Percentiles rank a stretch among this genome's conserved stretches.
These are phyloP conservation scores for Ascaphus truei DNA, from an alignment of 2,113 vertebrate species.

Conservation along the genomic window DNA sequence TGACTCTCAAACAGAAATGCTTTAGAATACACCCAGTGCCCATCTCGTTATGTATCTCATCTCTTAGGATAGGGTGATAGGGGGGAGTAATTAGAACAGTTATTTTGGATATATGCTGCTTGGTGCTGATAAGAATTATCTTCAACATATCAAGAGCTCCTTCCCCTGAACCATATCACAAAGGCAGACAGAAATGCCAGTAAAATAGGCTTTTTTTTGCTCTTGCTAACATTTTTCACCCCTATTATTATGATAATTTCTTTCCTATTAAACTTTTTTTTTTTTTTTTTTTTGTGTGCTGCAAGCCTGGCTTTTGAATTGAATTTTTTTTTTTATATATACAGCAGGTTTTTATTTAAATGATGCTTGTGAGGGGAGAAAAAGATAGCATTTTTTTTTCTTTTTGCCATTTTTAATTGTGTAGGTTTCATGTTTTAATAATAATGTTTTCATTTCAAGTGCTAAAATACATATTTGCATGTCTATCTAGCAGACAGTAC, in stretches of 20 bases:
- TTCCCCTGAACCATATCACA: constrained; percentile 61
- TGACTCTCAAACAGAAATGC: too few relatives aligned
- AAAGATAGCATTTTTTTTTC: constrained; percentile 26
- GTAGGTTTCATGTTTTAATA: constrained; percentile 33
- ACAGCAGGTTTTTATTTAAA: constrained; percentile 39
- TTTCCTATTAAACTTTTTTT: constrained; percentile 45
- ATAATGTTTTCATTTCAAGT: constrained; percentile 24
- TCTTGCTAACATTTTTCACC: constrained; percentile 47
- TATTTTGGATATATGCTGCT: constrained; percentile 64
- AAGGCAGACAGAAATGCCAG: constrained; percentile 66
- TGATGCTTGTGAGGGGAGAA: constrained; percentile 13
- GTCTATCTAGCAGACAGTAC: constrained; percentile 21
- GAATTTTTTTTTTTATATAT: constrained; percentile 30
- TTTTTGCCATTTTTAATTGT: constrained; percentile 31
- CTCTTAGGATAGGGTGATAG: constrained; percentile 53
- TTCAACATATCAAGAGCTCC: constrained; percentile 57
- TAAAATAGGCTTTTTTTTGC: constrained; percentile 49
- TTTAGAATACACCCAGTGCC: constrained; percentile 18
- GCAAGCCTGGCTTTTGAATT: constrained; percentile 36
- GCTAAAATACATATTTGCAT: constrained; percentile 17
- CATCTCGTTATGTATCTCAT: constrained; percentile 50
- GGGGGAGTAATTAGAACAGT: constrained; percentile 70
- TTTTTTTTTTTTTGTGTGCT: constrained; percentile 33
- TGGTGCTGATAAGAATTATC: constrained; percentile 72
- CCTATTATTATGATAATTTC: constrained; percentile 61